Conservation (phyloP, 2,888 invertebrate genomes). For the Eilema caniola region DNA sequence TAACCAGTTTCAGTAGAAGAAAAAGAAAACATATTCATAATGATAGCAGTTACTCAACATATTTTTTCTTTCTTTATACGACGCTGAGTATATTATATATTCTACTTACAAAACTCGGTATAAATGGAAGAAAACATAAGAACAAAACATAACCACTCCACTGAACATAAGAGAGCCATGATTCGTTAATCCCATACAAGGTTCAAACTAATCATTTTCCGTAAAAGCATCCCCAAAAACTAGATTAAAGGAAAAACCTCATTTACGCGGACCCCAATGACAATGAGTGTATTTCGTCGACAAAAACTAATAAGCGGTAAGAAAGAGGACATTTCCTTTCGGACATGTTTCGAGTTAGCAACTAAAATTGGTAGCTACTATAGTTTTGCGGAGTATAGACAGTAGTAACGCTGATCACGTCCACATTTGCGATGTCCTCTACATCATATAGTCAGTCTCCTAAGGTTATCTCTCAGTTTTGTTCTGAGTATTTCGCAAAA, state of each 20-base stretch:
- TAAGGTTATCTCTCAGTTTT: conserved; percentile 41
- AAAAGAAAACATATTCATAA: no score
- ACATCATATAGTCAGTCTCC: conserved; percentile 50
- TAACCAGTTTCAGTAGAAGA: no score
- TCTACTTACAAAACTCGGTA: no score
- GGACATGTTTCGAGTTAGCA: conserved; percentile 62
- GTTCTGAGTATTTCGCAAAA: conserved; percentile 21
- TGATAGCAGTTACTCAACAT: no score
- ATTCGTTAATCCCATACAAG: conserved; percentile 21
- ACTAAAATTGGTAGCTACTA: conserved; percentile 33
- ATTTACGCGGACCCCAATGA: conserved; percentile 54
- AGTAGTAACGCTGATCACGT: conserved; percentile 49
- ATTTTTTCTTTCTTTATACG: no score
- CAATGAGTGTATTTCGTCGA: conserved; percentile 62
- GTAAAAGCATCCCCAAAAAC: conserved; percentile 54
- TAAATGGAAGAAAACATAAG: neutral
- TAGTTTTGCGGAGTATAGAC: conserved; percentile 10
- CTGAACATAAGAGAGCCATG: conserved; percentile 10
- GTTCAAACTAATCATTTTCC: conserved; percentile 46
- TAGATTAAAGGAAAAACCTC: conserved; percentile 59
- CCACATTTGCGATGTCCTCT: conserved; percentile 42
- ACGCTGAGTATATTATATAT: no score
- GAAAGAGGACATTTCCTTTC: conserved; percentile 59
- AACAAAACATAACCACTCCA: conserved; percentile 2
- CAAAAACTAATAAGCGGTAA: conserved; percentile 65